phyloP scores from a whole-genome alignment of 1,140 invertebrate species.

The Chelonus insularis region DNA sequence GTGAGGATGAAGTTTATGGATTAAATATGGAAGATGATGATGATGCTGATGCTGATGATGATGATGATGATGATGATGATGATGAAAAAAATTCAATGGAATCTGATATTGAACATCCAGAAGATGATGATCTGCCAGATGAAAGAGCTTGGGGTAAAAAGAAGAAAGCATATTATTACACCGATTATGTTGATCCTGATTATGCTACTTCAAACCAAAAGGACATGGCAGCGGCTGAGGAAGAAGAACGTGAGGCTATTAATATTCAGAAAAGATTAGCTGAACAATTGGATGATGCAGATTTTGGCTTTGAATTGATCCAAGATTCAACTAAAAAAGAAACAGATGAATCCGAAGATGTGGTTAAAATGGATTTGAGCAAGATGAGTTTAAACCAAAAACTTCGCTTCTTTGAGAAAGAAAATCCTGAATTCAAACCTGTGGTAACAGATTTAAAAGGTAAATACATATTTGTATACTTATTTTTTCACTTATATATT shows the following conservation, averaged over 20 bases:
- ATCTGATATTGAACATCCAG: conserved; percentile 69
- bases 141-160: conserved; percentile 84
- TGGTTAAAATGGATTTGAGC: conserved; percentile 73
- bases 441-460: conserved; percentile 78
- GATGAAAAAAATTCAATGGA: conserved; percentile 53
- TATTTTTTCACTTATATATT: too few relatives aligned
- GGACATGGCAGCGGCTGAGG: conserved; percentile 72
- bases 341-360: conserved; percentile 56
- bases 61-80: conserved; percentile 56
- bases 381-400: conserved; percentile 77
- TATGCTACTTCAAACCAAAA: conserved; percentile 69
- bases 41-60: conserved; percentile 56
- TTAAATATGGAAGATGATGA: conserved; percentile 53
- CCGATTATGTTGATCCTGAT: conserved; percentile 87
- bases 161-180: conserved; percentile 77
- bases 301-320: conserved; percentile 76
- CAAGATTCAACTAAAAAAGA: conserved; percentile 45
- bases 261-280: conserved; percentile 77
- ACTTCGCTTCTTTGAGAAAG: conserved; percentile 73
- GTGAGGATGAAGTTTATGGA: conserved; percentile 68
- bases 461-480: conserved; percentile 60
- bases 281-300: conserved; percentile 78
- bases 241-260: conserved; percentile 84
- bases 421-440: conserved; percentile 80
- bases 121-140: conserved; percentile 72